Percentiles rank a stretch among this genome's conserved stretches.
Evolutionary conservation across 2,113 vertebrate genomes (phyloP).

Genomic region (Arizona elegans): DNA sequence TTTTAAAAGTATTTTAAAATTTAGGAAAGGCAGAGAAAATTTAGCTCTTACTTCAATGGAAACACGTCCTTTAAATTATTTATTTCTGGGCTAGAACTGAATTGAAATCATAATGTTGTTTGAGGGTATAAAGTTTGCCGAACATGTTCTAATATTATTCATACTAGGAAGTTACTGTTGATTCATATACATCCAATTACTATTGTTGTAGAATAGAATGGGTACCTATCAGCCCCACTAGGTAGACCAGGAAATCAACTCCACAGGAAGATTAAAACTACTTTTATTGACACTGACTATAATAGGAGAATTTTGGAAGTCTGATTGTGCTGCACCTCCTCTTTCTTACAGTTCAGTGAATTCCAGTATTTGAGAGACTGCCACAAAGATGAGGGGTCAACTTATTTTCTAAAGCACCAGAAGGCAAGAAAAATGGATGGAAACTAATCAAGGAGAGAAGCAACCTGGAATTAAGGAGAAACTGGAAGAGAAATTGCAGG

Average conservation of each 20-base stretch:
- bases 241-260: neutral
- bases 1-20: neutral
- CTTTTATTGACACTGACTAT: neutral
- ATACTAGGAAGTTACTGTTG: neutral
- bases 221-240: neutral
- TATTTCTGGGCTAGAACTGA: neutral
- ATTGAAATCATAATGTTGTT: neutral
- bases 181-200: neutral
- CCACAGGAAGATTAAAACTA: neutral
- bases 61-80: neutral
- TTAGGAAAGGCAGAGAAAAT: neutral
- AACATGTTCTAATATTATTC: neutral
- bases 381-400: too few species aligned
- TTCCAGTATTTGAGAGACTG: too few species aligned
- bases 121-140: neutral
- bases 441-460: too few species aligned
- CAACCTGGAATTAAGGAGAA: too few species aligned
- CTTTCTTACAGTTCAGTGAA: neutral
- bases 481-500: too few species aligned
- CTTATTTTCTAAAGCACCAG: too few species aligned
- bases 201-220: neutral
- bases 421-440: too few species aligned
- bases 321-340: neutral
- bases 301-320: neutral
- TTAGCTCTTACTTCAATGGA: neutral